These are phyloP conservation scores for Eurystomus gularis DNA, from an alignment of 2,113 vertebrate genomes.

Conservation along the genomic window DNA sequence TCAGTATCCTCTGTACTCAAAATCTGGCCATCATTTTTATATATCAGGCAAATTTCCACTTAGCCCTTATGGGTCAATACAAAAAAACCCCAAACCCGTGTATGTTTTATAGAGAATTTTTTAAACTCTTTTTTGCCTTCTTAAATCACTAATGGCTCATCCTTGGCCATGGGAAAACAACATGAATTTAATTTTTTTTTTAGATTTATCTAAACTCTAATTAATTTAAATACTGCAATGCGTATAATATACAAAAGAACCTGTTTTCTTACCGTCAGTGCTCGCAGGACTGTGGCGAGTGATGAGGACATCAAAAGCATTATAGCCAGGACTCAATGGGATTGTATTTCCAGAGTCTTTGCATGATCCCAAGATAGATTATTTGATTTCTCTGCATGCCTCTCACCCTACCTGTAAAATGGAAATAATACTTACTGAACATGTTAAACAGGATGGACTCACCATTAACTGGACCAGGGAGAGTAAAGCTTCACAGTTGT, in stretches of 20 bases:
- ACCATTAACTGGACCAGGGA: neutral
- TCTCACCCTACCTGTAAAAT: neutral
- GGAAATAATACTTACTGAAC: neutral
- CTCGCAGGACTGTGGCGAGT: neutral
- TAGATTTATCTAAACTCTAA: neutral
- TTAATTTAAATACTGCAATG: neutral
- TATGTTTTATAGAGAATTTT: neutral
- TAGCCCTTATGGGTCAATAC: neutral
- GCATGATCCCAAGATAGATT: neutral
- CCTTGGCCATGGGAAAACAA: neutral
- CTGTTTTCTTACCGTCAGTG: neutral
- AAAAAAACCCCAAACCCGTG: accelerated
- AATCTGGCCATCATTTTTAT: neutral
- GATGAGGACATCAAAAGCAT: neutral
- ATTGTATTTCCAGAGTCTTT: neutral
- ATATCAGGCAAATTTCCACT: neutral
- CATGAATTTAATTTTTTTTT: neutral
- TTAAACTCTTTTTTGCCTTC: no score
- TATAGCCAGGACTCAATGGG: neutral
- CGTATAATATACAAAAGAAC: neutral
- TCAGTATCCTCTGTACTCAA: neutral
- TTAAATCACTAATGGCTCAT: neutral
- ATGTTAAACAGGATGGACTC: neutral
- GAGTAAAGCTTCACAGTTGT: neutral
- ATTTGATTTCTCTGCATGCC: neutral